Percentiles rank a stretch among this genome's conserved stretches.
These are phyloP conservation scores for Rhinichthys osculus DNA, from an alignment of 2,797 vertebrate species.

Conservation along the genomic window DNA sequence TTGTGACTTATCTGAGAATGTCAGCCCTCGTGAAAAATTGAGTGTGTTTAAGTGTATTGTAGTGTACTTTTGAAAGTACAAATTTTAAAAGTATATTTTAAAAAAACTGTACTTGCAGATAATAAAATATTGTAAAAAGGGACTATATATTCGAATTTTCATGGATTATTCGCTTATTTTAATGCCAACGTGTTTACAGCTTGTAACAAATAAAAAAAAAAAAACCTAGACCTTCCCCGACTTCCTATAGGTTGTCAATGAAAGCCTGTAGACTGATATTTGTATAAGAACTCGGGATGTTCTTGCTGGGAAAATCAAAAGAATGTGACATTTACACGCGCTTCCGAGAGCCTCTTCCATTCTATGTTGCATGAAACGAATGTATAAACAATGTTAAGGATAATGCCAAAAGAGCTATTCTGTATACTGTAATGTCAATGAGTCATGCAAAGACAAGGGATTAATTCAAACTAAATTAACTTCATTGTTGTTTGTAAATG, in stretches of 20 bases:
- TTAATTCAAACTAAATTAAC: neutral
- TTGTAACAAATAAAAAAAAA: neutral
- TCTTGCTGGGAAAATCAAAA: neutral
- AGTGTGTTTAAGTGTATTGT: neutral
- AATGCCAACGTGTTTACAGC: neutral
- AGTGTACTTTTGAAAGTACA: neutral
- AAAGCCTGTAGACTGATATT: neutral
- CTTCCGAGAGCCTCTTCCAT: neutral
- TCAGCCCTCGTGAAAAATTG: neutral
- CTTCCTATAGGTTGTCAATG: neutral
- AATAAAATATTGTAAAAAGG: neutral
- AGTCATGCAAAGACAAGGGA: too few relatives aligned
- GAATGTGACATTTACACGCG: neutral
- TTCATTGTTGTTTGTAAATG: neutral
- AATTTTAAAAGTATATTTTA: neutral
- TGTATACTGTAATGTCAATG: too few relatives aligned
- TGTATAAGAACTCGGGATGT: neutral
- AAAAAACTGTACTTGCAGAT: neutral
- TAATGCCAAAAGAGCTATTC: too few relatives aligned
- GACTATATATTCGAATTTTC: too few relatives aligned
- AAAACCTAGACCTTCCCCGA: neutral
- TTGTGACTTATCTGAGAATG: slow-evolving; percentile 24
- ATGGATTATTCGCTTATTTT: neutral
- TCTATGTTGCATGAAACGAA: neutral
- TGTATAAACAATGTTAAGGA: neutral